Evolutionary conservation across 2,797 vertebrate genomes (phyloP).

Genomic region (Coendou prehensilis): DNA sequence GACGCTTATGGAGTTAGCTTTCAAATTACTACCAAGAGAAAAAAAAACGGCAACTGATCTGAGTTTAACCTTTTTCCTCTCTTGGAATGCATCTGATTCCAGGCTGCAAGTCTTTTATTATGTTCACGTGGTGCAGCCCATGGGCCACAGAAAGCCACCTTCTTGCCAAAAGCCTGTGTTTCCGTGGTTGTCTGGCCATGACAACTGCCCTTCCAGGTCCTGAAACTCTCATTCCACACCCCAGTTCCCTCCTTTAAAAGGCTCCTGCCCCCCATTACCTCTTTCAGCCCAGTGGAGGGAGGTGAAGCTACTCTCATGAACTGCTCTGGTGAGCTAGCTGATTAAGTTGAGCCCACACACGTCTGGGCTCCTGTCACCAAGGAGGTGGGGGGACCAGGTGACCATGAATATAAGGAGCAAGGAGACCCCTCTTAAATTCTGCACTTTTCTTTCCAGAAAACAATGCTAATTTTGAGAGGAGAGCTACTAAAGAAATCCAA

Average conservation of each 20-base stretch:
- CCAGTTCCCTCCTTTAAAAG: not conserved
- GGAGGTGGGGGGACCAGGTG: rapidly evolving
- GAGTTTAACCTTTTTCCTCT: not conserved
- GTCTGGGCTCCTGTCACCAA: not conserved
- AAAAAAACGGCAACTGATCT: not conserved
- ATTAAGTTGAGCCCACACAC: not conserved
- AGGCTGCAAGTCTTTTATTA: not conserved
- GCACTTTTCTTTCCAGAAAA: not conserved
- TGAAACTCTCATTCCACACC: not conserved
- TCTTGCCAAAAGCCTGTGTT: not conserved
- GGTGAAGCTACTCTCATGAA: not conserved
- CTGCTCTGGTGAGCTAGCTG: not conserved
- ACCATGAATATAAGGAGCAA: not conserved
- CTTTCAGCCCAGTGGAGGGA: too few species aligned
- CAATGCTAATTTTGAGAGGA: not conserved
- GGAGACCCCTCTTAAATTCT: not conserved
- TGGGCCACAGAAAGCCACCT: not conserved
- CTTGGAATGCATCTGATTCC: not conserved
- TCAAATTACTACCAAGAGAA: not conserved
- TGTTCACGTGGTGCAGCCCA: not conserved
- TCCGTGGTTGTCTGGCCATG: not conserved
- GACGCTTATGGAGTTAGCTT: not conserved
- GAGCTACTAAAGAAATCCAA: not conserved
- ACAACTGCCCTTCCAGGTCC: not conserved
- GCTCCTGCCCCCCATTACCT: too few species aligned